A percentile compares a stretch with the other conserved stretches of the same genome.
Conservation (phyloP, 1,140 invertebrate species). For the Diorhabda carinulata region DNA sequence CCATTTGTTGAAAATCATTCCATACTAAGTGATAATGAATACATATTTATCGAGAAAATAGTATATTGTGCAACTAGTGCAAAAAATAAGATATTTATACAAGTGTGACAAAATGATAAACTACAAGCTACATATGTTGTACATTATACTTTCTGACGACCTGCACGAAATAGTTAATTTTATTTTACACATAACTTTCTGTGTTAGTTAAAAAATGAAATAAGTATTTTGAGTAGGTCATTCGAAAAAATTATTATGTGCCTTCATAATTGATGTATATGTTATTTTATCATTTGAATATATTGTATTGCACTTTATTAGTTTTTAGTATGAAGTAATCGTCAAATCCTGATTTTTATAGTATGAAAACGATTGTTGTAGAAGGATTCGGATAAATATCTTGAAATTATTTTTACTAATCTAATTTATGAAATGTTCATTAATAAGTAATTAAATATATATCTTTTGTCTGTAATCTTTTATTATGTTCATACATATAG, state of each 20-base stretch:
- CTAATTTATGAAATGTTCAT: too few species aligned
- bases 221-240: neutral
- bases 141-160: neutral
- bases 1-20: slow-evolving; percentile 23
- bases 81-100: neutral
- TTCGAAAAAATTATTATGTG: slow-evolving; percentile 26
- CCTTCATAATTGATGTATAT: slow-evolving; percentile 21
- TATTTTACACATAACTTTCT: neutral
- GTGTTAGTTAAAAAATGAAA: neutral
- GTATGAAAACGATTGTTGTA: too few species aligned
- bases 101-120: neutral
- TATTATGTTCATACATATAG: too few species aligned
- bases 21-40: slow-evolving; percentile 24
- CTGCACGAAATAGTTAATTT: neutral
- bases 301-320: too few species aligned
- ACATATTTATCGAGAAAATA: slow-evolving; percentile 1
- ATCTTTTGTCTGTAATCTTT: too few species aligned
- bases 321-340: too few species aligned
- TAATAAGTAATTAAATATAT: too few species aligned
- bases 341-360: too few species aligned
- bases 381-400: too few species aligned
- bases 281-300: too few species aligned
- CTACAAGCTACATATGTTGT: neutral
- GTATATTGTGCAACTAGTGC: neutral
- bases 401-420: too few species aligned